A percentile compares a stretch with the other conserved stretches of the same genome.
phyloP scores from a whole-genome alignment of 2,113 vertebrate genomes.

The Phalacrocorax brasilianus region DNA sequence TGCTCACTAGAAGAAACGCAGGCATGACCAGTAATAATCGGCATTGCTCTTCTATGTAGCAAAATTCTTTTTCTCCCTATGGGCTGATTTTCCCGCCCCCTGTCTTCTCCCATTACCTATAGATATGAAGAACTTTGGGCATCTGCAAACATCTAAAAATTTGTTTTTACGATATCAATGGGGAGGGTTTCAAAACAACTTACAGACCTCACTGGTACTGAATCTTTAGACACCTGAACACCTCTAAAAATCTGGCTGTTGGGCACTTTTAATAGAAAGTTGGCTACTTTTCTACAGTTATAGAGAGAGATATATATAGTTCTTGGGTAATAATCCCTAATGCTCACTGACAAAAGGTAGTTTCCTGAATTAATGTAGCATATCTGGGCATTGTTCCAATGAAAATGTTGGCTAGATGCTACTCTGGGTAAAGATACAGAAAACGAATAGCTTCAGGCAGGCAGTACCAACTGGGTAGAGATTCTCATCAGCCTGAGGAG shows the following conservation, averaged over 20 bases:
- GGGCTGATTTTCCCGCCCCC: neutral
- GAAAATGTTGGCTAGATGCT: constrained; percentile 39
- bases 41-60: neutral
- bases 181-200: neutral
- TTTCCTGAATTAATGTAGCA: constrained; percentile 41
- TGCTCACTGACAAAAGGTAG: constrained; percentile 27
- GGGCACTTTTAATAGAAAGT: neutral
- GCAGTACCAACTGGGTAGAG: neutral
- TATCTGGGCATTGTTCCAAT: constrained; percentile 31
- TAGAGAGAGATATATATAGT: neutral
- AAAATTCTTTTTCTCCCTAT: neutral
- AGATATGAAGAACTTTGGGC: neutral
- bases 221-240: neutral
- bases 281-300: neutral
- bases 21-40: neutral
- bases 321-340: constrained; percentile 24
- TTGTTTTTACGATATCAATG: neutral
- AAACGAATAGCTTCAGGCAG: neutral
- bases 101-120: neutral
- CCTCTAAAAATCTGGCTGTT: neutral
- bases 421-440: neutral
- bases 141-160: neutral
- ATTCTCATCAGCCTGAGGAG: neutral
- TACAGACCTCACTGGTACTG: neutral
- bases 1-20: neutral